Evolutionary conservation across 1,140 invertebrate genomes (phyloP), one percentile per base, ranked within the genome.

Genomic region (Laupala kohalensis): DNA sequence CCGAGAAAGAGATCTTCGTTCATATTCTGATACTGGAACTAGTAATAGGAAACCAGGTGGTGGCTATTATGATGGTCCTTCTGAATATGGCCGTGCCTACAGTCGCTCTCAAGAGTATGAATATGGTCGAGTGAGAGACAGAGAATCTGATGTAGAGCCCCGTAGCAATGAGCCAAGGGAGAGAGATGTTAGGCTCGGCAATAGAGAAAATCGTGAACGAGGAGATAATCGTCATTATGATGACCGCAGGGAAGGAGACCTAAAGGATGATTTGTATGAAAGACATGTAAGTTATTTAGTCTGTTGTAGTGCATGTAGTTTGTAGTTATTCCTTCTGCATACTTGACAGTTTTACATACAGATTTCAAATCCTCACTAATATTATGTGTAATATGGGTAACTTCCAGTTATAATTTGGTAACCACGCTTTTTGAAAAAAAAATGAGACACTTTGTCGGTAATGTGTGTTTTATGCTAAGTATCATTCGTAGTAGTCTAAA

Each of bases 171-270:
- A 71, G 37, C 24, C 65, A 19, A 25, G 64, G 9, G 70, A 71
- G 25, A n/a, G 71, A 67, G 64, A 71, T 27, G 15, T 28, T 24
- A 30, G 69, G 53, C 24, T 23, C 25, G 28, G 71, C 24, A 27
- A 73, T 30, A 37, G 74, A 63, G 77, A 76, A 24, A 72, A 67
- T 29, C 76, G 79, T 26, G 74, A 78, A 5, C 67, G 75, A 69
- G 71, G 74, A 28, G 74, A n/a, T 23, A 15, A 27, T 23, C 67
- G 29, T 23, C 23, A 30, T 29, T 25, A 68, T 68, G 67, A 68
- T 23, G 26, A 27, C 24, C 28, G 67, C 15, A 27, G 29, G 27
- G 67, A 12, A 2, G 28, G 25, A 29, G 67, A 68, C 23, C 24
- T 29, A 24, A 68, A 28, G 28, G 75, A 77, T 67, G 77, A 77